phyloP scores from a whole-genome alignment of 2,113 vertebrate species.

The Catharus minimus region DNA sequence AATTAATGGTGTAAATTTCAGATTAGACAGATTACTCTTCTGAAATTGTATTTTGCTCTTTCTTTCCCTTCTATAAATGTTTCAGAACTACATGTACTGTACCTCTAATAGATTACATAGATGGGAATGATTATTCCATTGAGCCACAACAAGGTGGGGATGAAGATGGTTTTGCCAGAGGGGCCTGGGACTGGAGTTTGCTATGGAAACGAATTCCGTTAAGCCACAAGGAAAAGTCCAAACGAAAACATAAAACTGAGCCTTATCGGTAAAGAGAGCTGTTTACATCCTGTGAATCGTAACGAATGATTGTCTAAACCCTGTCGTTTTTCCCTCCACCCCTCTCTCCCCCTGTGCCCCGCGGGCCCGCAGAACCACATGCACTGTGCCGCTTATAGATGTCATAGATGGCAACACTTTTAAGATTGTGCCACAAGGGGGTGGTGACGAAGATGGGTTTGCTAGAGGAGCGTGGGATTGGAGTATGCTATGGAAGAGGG shows the following conservation, averaged over 20 bases:
- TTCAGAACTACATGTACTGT: constrained; percentile 98
- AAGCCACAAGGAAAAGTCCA: constrained; percentile 93
- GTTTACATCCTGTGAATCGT: constrained; percentile 36
- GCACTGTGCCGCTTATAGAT: constrained; percentile 98
- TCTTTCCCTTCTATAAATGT: constrained; percentile 81
- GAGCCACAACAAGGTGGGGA: constrained; percentile 98
- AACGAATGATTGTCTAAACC: constrained; percentile 65
- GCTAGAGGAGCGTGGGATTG: constrained; percentile 99
- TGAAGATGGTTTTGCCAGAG: constrained; percentile 96
- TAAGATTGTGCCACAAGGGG: constrained; percentile 89
- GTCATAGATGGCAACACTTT: constrained; percentile 92
- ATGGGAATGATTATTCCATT: constrained; percentile 97
- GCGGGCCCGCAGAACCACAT: constrained; percentile 86
- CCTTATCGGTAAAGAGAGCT: constrained; percentile 92
- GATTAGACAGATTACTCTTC: constrained; percentile 65
- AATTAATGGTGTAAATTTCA: not conserved
- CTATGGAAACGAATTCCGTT: constrained; percentile 97
- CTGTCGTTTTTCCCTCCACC: constrained; percentile 69
- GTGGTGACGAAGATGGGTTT: constrained; percentile 94
- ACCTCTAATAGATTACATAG: constrained; percentile 99
- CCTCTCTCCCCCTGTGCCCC: constrained; percentile 61
- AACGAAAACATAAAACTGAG: constrained; percentile 90
- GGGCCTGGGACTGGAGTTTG: constrained; percentile 98
- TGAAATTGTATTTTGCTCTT: constrained; percentile 73
- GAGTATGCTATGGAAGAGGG: constrained; percentile 99